Base-by-base conservation (phyloP, 2,113 vertebrate genomes). In the Heterochromis multidens region DNA sequence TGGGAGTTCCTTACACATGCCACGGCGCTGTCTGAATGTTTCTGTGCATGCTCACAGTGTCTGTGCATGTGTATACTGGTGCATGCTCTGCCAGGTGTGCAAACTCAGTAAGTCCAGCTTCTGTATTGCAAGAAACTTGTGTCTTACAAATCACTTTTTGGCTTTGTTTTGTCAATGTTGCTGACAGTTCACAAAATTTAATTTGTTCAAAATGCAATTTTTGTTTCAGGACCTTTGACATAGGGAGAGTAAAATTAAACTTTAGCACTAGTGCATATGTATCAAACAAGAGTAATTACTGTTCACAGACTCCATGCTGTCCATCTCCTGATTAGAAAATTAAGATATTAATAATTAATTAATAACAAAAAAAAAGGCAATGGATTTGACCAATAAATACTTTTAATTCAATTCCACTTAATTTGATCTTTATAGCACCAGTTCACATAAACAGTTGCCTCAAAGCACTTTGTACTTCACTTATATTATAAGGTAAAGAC, bases 1-100 rank as follows among this genome's bases (percentile, higher is more conserved):
- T 79, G 79, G 17, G 17, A 65, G 67, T 61, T 58, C 43, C 57
- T 33, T 27, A 72, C 84, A 85, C 88, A 87, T 81, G 82, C 76
- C 52, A 31, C 43, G 74, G 43, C 86, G 10, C 35, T 33, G 80
- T 27, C 81, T 83, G 31, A 88, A 60, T 77, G 40, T 19, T 63
- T 72, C 7, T 78, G 65, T 76, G 31, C 31, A 4, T 74, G 62
- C 61, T 40, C 19, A 67, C 6, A 14, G 5, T 76, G 59, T 74
- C 29, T 60, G 59, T 63, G 63, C 31, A 1, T 6, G 9, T 6
- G 14, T 27, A 27, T 19, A 37, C 49, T 7, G 3, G 14, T 60
- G 63, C 59, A 57, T 10, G 19, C 56, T 54, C 37, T 35, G 40
- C 83, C 81, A 86, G 62, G 12, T 83, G 83, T 77, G 6, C 43